Conservation (phyloP, 2,113 vertebrate genomes). For the Peucedramus taeniatus region DNA sequence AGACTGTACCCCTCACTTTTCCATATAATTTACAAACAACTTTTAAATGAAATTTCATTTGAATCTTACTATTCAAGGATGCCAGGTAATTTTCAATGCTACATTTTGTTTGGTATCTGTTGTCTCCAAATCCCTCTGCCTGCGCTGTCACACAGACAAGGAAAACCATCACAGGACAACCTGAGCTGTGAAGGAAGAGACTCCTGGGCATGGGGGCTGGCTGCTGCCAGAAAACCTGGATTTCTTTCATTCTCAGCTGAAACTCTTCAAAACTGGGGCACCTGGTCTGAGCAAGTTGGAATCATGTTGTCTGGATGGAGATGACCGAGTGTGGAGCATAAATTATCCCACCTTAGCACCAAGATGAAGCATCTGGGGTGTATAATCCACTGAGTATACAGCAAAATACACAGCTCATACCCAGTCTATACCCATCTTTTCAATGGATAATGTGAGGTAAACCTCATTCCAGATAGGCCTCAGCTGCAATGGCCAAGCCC, state of each 20-base stretch:
- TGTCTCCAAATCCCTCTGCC: background rate
- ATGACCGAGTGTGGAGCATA: rapidly evolving
- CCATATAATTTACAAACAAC: background rate
- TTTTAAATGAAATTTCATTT: background rate
- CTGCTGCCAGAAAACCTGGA: background rate
- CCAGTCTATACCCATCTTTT: background rate
- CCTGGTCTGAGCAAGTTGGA: background rate
- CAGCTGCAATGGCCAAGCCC: background rate
- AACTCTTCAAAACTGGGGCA: background rate
- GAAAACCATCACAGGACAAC: background rate
- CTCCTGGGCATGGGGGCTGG: background rate
- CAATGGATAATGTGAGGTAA: background rate
- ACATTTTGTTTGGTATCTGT: background rate
- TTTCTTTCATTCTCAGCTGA: background rate
- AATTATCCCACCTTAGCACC: background rate
- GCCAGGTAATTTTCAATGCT: background rate
- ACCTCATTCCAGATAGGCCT: background rate
- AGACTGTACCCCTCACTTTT: background rate
- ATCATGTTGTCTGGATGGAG: background rate
- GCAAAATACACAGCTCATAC: background rate
- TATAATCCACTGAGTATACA: rapidly evolving
- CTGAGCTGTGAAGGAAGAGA: background rate
- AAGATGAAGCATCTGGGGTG: background rate
- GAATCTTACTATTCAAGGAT: background rate
- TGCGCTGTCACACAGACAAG: background rate